A percentile compares a stretch with the other conserved stretches of the same genome.
Evolutionary conservation across 53 echinoderm and acorn worm genomes (phyloP).

Genomic region (Hippasteria phrygiana): DNA sequence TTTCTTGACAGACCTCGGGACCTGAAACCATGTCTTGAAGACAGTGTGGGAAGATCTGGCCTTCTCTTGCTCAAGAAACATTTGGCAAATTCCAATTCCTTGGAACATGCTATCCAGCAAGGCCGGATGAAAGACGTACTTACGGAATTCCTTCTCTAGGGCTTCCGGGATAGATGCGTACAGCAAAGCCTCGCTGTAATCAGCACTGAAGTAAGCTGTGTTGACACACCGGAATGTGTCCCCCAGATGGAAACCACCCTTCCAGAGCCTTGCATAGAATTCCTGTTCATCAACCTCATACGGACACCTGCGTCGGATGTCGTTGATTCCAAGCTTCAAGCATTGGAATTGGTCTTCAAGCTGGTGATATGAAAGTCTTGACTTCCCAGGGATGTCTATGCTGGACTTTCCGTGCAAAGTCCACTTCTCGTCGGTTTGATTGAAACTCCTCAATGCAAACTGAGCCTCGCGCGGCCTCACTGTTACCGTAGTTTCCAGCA

Average conservation of each 20-base stretch:
- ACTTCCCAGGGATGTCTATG: constrained; percentile 78
- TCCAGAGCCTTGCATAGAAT: constrained; percentile 86
- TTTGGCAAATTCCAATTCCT: constrained; percentile 94
- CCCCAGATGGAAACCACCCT: constrained; percentile 94
- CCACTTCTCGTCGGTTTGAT: constrained; percentile 83
- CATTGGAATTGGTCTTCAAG: constrained; percentile 81
- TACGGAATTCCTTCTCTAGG: constrained; percentile 83
- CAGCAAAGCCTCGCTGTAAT: constrained; percentile 87
- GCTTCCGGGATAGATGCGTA: constrained; percentile 88
- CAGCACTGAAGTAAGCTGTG: constrained; percentile 94
- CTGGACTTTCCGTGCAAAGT: constrained; percentile 82
- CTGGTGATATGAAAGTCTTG: constrained; percentile 76
- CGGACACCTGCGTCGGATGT: constrained; percentile 89
- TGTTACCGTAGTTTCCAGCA: constrained; percentile 84
- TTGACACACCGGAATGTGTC: constrained; percentile 87
- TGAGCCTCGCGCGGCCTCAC: constrained; percentile 81
- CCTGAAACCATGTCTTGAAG: constrained; percentile 89
- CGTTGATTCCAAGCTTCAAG: constrained; percentile 85
- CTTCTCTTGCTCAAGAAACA: constrained; percentile 87
- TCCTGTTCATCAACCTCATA: constrained; percentile 88
- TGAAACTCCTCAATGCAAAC: constrained; percentile 86
- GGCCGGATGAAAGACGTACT: constrained; percentile 91
- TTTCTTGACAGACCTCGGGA: constrained; percentile 85
- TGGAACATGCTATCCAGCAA: constrained; percentile 92
- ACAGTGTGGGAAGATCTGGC: constrained; percentile 70